Evolutionary conservation across 2,888 invertebrate species (phyloP), one percentile per base, ranked within the genome.

Genomic region (Coenonympha glycerion): DNA sequence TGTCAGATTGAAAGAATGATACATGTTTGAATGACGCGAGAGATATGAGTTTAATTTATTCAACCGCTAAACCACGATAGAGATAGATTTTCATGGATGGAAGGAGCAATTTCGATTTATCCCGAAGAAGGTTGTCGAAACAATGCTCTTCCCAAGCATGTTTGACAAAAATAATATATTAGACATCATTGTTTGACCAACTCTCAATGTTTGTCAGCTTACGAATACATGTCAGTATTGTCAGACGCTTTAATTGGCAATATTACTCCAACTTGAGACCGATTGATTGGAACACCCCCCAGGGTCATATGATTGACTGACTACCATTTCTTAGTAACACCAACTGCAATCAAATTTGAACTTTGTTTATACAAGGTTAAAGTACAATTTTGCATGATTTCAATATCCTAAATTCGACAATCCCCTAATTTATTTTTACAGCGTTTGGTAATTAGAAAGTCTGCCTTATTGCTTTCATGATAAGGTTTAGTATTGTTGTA

Each of bases 241-340:
- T 37, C 46, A 47, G 46, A 41, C 42, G 26, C 47, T 34, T 42
- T 51, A 56, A 49, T 56, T 50, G 55, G 31, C 52, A 55, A 54
- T 54, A 54, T 52, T 44, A 49, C 44, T 45, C 30, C 52, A 33
- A 57, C 52, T 52, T 57, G 41, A 57, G 36, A 40, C 24, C 24
- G 28, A 52, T 47, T 56, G 52, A 45, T 41, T 47, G 50, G 16
- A 39, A 34, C 36, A 31, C 40, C 50, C 47, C 50, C 50, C 33
- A 46, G 47, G 54, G 53, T 45, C 31, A 24, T 30, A 34, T 53
- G 53, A 53, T 47, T 50, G 24, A 50, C 40, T 36, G 45, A 30
- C 22, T 36, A 36, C 36, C 19, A 42, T 33, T 39, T 39, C 36
- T 26, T 24, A 48, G 33, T 42, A 42, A 28, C 6, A 13, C n/a